Base-by-base conservation (phyloP, 1,140 invertebrate genomes). In the Rhyzopertha dominica region DNA sequence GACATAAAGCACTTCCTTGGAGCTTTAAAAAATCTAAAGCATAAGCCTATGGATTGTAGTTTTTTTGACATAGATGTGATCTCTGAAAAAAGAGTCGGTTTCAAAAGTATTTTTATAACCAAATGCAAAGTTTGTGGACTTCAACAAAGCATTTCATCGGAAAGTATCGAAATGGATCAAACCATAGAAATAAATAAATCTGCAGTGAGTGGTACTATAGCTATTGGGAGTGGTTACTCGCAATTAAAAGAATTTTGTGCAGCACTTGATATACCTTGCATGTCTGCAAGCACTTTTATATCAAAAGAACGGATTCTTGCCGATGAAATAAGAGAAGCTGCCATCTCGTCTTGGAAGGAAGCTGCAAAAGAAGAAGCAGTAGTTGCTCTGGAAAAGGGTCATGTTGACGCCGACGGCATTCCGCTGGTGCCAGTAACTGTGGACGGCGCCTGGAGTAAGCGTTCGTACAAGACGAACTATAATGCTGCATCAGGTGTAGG, bases 371-470 rank as follows among this genome's bases (percentile, higher is more conserved):
- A 52, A 31, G 57, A 64, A 43, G 51, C 32, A 40, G 39, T 34
- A 30, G 43, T 56, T 34, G 63, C 61, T 8, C 40, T 54, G 25
- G 46, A 53, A 38, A 32, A 30, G 1, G 51, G 53, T 5, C 44
- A 63, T 34, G 42, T 67, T 25, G 50, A 64, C 40, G 46, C 48
- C 5, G 54, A 65, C 16, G 66, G 63, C 35, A 38, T 59, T 25
- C 63, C 65, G 4, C 48, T 54, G 22, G 59, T 70, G 16, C 54
- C 54, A 12, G 65, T 67, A 12, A 49, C 61, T 26, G 51, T 49
- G 19, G 66, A 69, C 41, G 65, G 62, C 8, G 38, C 30, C 28
- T 68, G 59, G 60, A 28, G 42, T 7, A 66, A 68, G 45, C 37
- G 64, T 37, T 65, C 57, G 3, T 68, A 62, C 36, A 44, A 47